Percentiles rank a stretch among this genome's conserved stretches.
Conservation (phyloP, 2,113 vertebrate species). For the Plecturocebus donacophilus region DNA sequence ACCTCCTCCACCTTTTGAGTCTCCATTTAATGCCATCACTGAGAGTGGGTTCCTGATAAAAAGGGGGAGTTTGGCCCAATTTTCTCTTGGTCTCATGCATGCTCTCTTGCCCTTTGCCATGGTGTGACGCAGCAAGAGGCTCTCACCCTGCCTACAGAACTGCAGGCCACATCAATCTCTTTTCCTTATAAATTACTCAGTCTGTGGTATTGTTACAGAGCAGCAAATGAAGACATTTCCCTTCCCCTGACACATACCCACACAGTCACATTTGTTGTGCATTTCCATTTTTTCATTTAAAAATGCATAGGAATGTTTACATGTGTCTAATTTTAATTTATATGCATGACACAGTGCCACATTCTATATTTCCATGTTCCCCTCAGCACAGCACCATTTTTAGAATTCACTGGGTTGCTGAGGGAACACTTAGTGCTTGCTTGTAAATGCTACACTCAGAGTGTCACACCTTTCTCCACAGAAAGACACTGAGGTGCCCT, state of each 20-base stretch:
- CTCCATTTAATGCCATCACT: not conserved
- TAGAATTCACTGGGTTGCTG: not conserved
- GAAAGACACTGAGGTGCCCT: not conserved
- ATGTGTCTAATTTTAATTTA: not conserved
- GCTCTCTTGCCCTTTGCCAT: not conserved
- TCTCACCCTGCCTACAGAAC: not conserved
- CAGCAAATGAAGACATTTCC: not conserved
- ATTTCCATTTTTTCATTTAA: not conserved
- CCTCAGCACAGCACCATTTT: not conserved
- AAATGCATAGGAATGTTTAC: not conserved
- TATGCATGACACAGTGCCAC: not conserved
- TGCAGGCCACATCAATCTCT: not conserved
- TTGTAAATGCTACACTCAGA: not conserved
- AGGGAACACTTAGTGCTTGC: conserved; percentile 1
- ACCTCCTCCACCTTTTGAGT: too few species aligned
- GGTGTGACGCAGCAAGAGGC: not conserved
- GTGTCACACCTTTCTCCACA: not conserved
- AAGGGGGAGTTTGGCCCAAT: not conserved
- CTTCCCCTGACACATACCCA: not conserved
- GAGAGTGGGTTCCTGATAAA: not conserved
- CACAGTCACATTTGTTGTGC: not conserved
- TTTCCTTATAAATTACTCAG: not conserved
- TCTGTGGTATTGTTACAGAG: not conserved
- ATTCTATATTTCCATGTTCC: not conserved
- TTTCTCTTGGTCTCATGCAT: not conserved